Base-by-base conservation (phyloP, 2,113 vertebrate genomes). In the Progne subis region DNA sequence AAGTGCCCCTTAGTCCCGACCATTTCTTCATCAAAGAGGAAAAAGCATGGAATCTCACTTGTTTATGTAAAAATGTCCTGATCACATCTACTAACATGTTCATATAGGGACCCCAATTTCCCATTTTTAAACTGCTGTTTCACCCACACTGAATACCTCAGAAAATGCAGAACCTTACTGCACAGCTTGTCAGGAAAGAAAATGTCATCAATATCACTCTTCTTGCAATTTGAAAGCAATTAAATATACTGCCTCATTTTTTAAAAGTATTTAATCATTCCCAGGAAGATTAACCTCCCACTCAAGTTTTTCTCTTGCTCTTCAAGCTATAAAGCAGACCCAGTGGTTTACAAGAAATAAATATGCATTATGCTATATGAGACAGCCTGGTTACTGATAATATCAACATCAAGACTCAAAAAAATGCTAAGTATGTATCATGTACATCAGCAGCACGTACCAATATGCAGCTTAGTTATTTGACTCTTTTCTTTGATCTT, bases 51-150 rank as follows among this genome's bases (percentile, higher is more conserved):
- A 77, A 78, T 70, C 65, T 92, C 74, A 55, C 8, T 70, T 18
- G 0, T 75, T 80, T 86, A 63, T 11, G 6, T 70, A 67, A 46
- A 49, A 71, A 34, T 46, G 19, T 44, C 78, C 82, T 64, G 43
- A 80, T 87, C 4, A 4, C 74, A 86, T 50, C 74, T 85, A 64
- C 81, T 53, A 5, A 94, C 74, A 26, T 34, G 83, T 81, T 92
- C 72, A 78, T 26, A 50, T 6, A 70, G 53, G 89, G 83, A 46
- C 31, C 49, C 39, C 49, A 82, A 14, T 26, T n/a, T 75, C 57
- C 78, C 74, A 79, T 91, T 95, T 96, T 95, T 83, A 90, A 93
- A 83, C 56, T 57, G 72, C 29, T 88, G 53, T 77, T 88, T 94
- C 92, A 90, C 88, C 81, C 82, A 95, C 87, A 82, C 50, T 70